Conservation (phyloP, 2,113 vertebrate genomes). For the Cyanistes caeruleus region DNA sequence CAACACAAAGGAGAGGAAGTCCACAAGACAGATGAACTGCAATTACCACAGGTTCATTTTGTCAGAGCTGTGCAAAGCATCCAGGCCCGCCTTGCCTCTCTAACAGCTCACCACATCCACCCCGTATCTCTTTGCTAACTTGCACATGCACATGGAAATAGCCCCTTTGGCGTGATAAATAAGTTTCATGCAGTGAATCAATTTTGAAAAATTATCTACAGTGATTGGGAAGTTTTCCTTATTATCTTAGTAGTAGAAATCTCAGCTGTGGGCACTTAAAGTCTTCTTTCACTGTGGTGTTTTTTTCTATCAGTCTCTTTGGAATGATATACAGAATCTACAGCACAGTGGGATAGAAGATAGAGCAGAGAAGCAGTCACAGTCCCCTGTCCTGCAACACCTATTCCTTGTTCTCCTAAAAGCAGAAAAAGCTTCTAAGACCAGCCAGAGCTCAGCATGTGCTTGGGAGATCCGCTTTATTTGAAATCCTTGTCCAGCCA, state of each 20-base stretch:
- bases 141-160: background rate
- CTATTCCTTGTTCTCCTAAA: background rate
- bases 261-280: rapidly evolving
- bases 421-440: background rate
- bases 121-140: background rate
- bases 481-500: background rate
- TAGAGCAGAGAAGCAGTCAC: background rate
- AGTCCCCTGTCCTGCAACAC: background rate
- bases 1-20: constrained; percentile 16
- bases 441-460: background rate
- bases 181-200: background rate
- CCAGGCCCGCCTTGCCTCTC: background rate
- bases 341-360: background rate
- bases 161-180: background rate
- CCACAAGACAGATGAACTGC: background rate
- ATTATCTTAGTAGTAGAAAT: background rate
- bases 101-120: background rate
- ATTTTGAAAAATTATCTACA: background rate
- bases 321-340: background rate
- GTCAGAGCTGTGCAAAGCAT: constrained; percentile 2
- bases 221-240: background rate
- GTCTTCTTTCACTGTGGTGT: background rate
- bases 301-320: background rate
- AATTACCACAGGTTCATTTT: background rate
- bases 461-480: background rate